phyloP scores from a whole-genome alignment of 1,140 invertebrate genomes.

The Drosophila seguyi region DNA sequence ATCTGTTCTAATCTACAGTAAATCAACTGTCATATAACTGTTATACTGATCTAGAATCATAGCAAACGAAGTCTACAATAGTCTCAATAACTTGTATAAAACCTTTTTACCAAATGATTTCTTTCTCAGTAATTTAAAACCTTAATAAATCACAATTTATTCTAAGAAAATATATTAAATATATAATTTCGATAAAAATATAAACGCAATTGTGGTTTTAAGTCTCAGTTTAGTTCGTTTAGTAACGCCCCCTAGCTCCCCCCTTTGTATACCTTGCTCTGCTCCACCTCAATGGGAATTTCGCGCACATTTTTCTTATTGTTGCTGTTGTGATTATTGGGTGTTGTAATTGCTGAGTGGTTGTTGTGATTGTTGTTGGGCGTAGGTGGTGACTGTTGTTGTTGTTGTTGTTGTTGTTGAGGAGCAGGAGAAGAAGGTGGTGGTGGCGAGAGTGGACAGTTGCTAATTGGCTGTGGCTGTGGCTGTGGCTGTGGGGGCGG shows the following conservation, averaged over 20 bases:
- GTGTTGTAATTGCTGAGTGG: conserved; percentile 46
- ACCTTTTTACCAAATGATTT: too few species aligned
- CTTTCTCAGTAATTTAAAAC: too few species aligned
- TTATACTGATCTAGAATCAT: too few species aligned
- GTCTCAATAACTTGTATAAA: too few species aligned
- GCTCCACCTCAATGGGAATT: conserved; percentile 84
- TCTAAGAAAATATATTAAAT: too few species aligned
- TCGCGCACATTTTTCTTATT: conserved; percentile 75
- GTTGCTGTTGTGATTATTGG: conserved; percentile 46
- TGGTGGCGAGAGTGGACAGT: conserved; percentile 54
- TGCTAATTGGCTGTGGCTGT: conserved; percentile 71
- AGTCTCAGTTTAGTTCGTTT: background rate
- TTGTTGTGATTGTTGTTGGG: conserved; percentile 47
- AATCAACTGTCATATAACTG: too few species aligned
- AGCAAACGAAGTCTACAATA: too few species aligned
- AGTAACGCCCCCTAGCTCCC: background rate
- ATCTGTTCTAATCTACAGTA: too few species aligned
- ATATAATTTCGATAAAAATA: too few species aligned
- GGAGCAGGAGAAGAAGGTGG: conserved; percentile 14
- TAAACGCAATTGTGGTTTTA: too few species aligned
- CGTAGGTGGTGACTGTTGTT: conserved; percentile 26
- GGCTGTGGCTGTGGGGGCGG: conserved; percentile 75
- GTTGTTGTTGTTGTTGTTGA: conserved; percentile 16
- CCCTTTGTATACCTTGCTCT: conserved; percentile 74
- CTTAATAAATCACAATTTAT: too few species aligned